Evolutionary conservation across 2,888 invertebrate genomes (phyloP).

Genomic region (Pyrochroa serraticornis): DNA sequence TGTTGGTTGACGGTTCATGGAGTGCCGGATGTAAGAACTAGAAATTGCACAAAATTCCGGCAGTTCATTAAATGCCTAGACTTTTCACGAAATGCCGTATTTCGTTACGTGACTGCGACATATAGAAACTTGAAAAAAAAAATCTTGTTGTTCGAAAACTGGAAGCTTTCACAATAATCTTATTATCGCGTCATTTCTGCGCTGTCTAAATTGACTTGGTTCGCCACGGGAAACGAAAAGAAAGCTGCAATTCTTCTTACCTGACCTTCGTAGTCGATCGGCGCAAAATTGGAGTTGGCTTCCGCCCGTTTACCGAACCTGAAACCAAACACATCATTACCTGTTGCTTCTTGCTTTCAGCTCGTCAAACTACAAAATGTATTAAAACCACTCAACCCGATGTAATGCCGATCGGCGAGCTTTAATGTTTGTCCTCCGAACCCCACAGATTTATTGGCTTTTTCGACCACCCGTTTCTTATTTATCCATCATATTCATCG

Average conservation of each 20-base stretch:
- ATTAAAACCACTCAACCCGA: slow-evolving; percentile 19
- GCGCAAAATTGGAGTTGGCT: slow-evolving; percentile 42
- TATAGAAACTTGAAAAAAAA: too few relatives aligned
- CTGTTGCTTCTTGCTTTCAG: slow-evolving; percentile 31
- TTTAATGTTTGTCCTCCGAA: slow-evolving; percentile 16
- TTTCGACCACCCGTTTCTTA: neutral
- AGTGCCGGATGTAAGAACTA: too few relatives aligned
- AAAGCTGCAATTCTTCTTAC: slow-evolving; percentile 38
- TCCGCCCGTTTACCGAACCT: slow-evolving; percentile 54
- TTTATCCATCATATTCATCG: neutral
- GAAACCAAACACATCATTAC: slow-evolving; percentile 43
- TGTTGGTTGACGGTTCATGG: too few relatives aligned
- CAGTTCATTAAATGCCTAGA: too few relatives aligned
- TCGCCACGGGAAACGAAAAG: neutral
- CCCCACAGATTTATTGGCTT: slow-evolving; percentile 15
- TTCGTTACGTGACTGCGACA: too few relatives aligned
- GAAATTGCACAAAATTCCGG: too few relatives aligned
- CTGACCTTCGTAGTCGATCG: slow-evolving; percentile 50
- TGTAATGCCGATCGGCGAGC: slow-evolving; percentile 9
- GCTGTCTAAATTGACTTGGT: too few relatives aligned
- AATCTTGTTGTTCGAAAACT: too few relatives aligned
- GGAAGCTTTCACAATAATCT: too few relatives aligned
- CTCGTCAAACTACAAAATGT: slow-evolving; percentile 9
- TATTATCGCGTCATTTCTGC: too few relatives aligned
- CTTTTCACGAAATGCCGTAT: too few relatives aligned